Evolutionary conservation across 2,113 vertebrate genomes (phyloP).

Genomic region (Hippocampus mohnikei): DNA sequence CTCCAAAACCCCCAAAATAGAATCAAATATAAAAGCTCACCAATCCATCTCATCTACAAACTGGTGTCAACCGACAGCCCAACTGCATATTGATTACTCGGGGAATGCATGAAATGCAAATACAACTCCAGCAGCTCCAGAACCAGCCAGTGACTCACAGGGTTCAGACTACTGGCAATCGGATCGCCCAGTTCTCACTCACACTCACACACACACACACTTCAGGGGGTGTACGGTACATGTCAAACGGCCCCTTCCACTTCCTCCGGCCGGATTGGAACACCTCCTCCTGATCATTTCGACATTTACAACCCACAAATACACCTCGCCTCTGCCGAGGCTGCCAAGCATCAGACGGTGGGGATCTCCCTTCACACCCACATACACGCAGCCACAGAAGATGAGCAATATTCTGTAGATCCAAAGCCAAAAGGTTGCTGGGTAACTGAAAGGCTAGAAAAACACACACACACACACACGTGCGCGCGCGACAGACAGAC

Average conservation of each 20-base stretch:
- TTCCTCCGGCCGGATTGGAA: neutral
- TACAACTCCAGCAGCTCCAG: constrained; percentile 21
- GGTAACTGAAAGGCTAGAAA: constrained; percentile 23
- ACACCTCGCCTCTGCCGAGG: constrained; percentile 30
- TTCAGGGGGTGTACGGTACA: neutral
- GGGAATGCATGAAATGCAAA: constrained; percentile 43
- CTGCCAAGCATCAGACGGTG: constrained; percentile 23
- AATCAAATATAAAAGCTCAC: neutral
- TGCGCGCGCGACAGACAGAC: neutral
- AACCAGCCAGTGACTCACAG: constrained; percentile 31
- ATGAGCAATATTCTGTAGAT: constrained; percentile 10
- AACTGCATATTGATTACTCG: constrained; percentile 28
- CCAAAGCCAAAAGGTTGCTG: constrained; percentile 3
- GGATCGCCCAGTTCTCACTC: constrained; percentile 18
- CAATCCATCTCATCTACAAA: neutral
- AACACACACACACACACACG: constrained; percentile 12
- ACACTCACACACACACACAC: constrained; percentile 10
- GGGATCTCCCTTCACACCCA: constrained; percentile 11
- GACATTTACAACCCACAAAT: constrained; percentile 26
- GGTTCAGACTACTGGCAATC: constrained; percentile 29
- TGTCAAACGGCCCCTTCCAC: neutral
- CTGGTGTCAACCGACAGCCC: constrained; percentile 1
- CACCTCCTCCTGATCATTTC: constrained; percentile 14
- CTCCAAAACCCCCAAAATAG: neutral
- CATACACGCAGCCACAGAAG: constrained; percentile 11